Evolutionary conservation across 1,140 invertebrate genomes (phyloP), one percentile per base, ranked within the genome.

Genomic region (Eriosoma lanigerum): DNA sequence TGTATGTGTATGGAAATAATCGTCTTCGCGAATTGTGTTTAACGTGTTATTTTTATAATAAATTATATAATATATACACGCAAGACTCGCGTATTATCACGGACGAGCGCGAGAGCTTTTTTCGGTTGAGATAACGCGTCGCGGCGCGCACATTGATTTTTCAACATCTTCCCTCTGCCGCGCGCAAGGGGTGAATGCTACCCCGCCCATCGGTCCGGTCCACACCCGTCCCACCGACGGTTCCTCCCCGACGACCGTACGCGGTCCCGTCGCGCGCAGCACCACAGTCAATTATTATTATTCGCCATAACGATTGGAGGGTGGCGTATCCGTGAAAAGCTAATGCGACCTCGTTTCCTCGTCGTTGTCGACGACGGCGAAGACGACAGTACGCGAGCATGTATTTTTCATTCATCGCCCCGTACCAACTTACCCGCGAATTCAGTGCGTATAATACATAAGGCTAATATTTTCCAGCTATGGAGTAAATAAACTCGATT

Each of bases 91-190:
- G 32, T 38, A 38, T 38, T 38, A 38, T 38, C 32, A 38, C 32
- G 32, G 32, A 8, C 8, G 32, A 8, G 3, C 32, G 32, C 1
- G 32, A 21, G 21, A 78, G 38, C 32, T 26, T 78, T 38, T 29
- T 38, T 8, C 32, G 3, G 75, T 1, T 38, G 75, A 78, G 75
- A 78, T 78, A 78, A 78, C 75, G 52, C 44, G 44, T 8, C 3
- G 32, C 3, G 32, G 8, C 21, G 72, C 12, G 38, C 24, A 4
- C 70, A 78, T 78, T 78, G 75, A 78, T 78, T 78, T 78, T 78
- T 48, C 54, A 1, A 29, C 24, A 13, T 21, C 72, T 12, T 52
- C 64, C 64, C 15, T 12, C 38, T 3, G 1, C 13, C 13, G 38
- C n/a, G 10, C 60, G 29, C 60, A 3, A 48, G 19, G 19, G 32